Percentiles rank a stretch among this genome's conserved stretches.
phyloP scores from a whole-genome alignment of 2,113 vertebrate genomes.

The Vidua chalybeata region DNA sequence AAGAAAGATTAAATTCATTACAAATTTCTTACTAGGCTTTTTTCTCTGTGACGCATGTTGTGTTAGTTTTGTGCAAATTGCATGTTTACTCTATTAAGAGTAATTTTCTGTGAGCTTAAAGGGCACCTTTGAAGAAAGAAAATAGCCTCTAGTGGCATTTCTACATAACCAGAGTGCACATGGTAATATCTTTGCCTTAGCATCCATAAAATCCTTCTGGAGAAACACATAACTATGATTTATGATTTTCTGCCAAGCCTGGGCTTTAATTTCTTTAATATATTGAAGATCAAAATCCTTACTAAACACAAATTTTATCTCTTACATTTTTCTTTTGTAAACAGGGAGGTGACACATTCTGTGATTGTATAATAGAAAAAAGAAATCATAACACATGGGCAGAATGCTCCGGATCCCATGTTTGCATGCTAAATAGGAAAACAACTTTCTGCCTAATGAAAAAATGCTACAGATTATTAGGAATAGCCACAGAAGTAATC shows the following conservation, averaged over 20 bases:
- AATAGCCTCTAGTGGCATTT: conserved; percentile 50
- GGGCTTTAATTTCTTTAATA: conserved; percentile 54
- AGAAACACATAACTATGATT: conserved; percentile 64
- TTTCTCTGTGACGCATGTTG: background rate
- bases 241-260: conserved; percentile 60
- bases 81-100: conserved; percentile 54
- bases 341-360: conserved; percentile 48
- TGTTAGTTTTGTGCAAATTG: conserved; percentile 34
- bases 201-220: conserved; percentile 38
- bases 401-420: conserved; percentile 25
- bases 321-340: conserved; percentile 46
- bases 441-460: conserved; percentile 70
- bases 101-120: conserved; percentile 54
- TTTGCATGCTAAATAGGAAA: conserved; percentile 67
- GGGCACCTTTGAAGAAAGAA: conserved; percentile 56
- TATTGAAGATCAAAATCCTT: conserved; percentile 65
- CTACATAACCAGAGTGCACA: conserved; percentile 23
- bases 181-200: conserved; percentile 58
- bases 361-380: conserved; percentile 42
- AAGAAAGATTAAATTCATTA: background rate
- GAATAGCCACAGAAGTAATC: conserved; percentile 60
- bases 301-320: conserved; percentile 67
- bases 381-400: conserved; percentile 48
- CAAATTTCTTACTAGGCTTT: background rate
- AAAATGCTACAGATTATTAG: conserved; percentile 68